Percentiles rank a stretch among this genome's conserved stretches.
Conservation (phyloP, 2,888 invertebrate genomes). For the Standfussiana lucernea region DNA sequence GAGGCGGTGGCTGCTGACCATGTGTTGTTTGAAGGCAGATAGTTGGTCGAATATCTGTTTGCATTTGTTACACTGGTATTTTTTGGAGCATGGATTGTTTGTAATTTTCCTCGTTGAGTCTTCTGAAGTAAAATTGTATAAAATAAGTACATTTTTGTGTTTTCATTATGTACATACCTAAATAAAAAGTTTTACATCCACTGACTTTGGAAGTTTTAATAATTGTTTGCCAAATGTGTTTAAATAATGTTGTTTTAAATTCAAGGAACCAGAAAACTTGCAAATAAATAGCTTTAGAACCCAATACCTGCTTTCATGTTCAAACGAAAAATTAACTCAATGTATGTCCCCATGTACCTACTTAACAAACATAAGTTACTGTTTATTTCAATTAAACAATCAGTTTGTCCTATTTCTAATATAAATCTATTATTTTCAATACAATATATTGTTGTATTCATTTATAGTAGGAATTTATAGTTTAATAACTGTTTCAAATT, state of each 20-base stretch:
- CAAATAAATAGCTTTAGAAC: not conserved
- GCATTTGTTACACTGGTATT: slow-evolving; percentile 86
- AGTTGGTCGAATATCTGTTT: slow-evolving; percentile 84
- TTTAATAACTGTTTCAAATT: not conserved
- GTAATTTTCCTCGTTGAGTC: slow-evolving; percentile 48
- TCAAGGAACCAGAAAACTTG: not conserved
- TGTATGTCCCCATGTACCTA: not conserved
- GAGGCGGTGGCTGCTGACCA: slow-evolving; percentile 75
- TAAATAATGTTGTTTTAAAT: not conserved
- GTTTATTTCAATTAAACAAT: not conserved
- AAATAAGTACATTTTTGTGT: not conserved
- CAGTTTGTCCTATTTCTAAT: not conserved
- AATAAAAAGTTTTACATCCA: not conserved
- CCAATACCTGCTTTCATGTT: not conserved
- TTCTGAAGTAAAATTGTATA: slow-evolving; percentile 58
- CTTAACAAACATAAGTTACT: not conserved
- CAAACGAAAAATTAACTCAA: not conserved
- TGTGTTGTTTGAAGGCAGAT: slow-evolving; percentile 81
- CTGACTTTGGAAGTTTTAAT: not conserved
- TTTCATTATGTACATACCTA: not conserved
- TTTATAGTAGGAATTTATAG: not conserved
- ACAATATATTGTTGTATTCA: not conserved
- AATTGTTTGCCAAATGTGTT: not conserved
- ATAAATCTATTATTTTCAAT: not conserved
- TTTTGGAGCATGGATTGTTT: slow-evolving; percentile 74